Evolutionary conservation across 2,113 vertebrate species (phyloP), one percentile per base, ranked within the genome.

Genomic region (Halcyon senegalensis): DNA sequence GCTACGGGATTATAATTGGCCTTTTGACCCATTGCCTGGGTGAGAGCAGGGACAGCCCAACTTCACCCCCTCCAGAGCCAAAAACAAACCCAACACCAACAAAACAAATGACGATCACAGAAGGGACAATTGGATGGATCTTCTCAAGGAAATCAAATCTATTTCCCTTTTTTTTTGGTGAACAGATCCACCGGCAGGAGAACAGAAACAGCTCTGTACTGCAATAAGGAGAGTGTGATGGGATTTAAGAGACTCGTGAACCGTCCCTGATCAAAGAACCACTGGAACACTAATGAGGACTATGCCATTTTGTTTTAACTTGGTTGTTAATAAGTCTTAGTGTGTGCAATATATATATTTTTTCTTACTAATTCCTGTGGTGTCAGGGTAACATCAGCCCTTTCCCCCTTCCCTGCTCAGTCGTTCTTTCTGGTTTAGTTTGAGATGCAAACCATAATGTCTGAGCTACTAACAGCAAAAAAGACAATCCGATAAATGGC

Each of bases 1-100:
- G 99, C 99, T 91, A 99, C 99, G 0, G 99, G 99, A 98, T 99
- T 99, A 98, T 99, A 99, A 99, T 94, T 96, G 97, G 95, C 96
- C 97, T 95, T 97, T 84, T 97, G 98, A 97, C 64, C 97, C 97
- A 98, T 98, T 94, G 76, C 95, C 97, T 97, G 79, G 96, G 95
- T 98, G 97, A 87, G 96, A 98, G 98, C 98, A 96, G 95, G 96
- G 95, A 91, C 94, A 93, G 93, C 96, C 97, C 97, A 69, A 76
- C 95, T 98, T 94, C 89, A 96, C 96, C 95, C 96, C 96, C 97
- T 97, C 98, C 98, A 98, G 99, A 99, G 99, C 99, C 99, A 99
- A 99, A 98, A 98, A 85, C 95, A 96, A 98, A 93, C 73, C 91
- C 97, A 95, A 97, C 72, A 69, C 93, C 94, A 94, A 96, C 92